phyloP scores from a whole-genome alignment of 2,113 vertebrate genomes.

The Oxygymnocypris stewartii region DNA sequence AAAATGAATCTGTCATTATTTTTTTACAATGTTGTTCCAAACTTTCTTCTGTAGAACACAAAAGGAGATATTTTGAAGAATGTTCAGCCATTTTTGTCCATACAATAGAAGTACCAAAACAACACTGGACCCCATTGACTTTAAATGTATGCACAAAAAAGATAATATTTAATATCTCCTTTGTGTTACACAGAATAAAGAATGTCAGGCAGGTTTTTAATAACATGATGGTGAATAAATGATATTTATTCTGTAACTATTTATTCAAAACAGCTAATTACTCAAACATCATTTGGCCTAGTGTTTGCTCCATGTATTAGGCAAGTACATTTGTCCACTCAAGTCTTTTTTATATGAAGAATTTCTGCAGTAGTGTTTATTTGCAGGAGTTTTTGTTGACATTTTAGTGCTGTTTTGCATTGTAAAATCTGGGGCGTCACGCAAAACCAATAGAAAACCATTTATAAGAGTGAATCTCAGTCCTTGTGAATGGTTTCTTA shows the following conservation, averaged over 20 bases:
- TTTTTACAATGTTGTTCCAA: background rate
- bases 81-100: background rate
- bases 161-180: background rate
- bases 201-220: background rate
- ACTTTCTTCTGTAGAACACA: background rate
- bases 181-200: background rate
- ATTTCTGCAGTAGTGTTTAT: background rate
- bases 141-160: background rate
- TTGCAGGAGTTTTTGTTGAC: background rate
- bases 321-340: background rate
- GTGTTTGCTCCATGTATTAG: background rate
- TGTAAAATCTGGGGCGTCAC: background rate
- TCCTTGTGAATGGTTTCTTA: slow-evolving; percentile 66
- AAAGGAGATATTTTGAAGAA: background rate
- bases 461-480: background rate
- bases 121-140: background rate
- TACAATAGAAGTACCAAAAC: background rate
- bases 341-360: background rate
- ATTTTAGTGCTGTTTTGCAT: background rate
- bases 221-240: background rate
- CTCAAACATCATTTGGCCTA: background rate
- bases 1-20: background rate
- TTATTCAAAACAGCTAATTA: background rate
- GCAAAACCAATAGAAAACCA: background rate
- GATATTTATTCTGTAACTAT: background rate